phyloP scores from a whole-genome alignment of 2,113 vertebrate species.

The Crotalus viridis region DNA sequence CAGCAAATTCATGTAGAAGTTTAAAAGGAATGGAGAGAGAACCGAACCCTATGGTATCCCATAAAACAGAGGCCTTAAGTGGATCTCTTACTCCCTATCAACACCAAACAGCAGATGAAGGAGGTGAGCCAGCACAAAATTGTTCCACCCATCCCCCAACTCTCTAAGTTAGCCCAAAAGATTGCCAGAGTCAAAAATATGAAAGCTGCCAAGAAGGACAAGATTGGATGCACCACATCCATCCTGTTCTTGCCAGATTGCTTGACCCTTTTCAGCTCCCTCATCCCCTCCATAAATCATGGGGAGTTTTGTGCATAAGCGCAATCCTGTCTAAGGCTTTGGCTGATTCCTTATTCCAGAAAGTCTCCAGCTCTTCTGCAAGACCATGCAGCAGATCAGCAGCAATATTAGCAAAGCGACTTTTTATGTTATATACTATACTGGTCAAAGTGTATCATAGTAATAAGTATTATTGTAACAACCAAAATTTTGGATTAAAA shows the following conservation, averaged over 20 bases:
- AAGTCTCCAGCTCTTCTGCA: background rate
- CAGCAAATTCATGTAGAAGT: background rate
- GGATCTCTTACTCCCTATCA: background rate
- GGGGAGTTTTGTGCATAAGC: background rate
- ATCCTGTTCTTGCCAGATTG: background rate
- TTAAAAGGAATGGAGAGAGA: background rate
- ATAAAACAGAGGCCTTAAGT: background rate
- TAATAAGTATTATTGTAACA: slow-evolving; percentile 19
- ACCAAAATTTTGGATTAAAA: slow-evolving; percentile 21
- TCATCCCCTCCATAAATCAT: background rate
- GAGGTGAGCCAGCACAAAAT: background rate
- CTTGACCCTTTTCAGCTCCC: background rate
- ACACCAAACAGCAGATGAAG: background rate
- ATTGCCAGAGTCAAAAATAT: background rate
- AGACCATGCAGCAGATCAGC: background rate
- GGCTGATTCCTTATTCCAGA: background rate
- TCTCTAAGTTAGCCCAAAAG: background rate
- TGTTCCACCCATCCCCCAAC: background rate
- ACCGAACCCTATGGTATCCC: background rate
- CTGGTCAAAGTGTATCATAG: background rate
- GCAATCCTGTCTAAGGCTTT: background rate
- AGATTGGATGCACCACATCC: background rate
- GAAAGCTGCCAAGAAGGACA: background rate
- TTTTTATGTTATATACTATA: background rate
- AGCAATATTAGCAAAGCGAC: background rate